Evolutionary conservation across 2,113 vertebrate genomes (phyloP).

Genomic region (Blennius ocellaris): DNA sequence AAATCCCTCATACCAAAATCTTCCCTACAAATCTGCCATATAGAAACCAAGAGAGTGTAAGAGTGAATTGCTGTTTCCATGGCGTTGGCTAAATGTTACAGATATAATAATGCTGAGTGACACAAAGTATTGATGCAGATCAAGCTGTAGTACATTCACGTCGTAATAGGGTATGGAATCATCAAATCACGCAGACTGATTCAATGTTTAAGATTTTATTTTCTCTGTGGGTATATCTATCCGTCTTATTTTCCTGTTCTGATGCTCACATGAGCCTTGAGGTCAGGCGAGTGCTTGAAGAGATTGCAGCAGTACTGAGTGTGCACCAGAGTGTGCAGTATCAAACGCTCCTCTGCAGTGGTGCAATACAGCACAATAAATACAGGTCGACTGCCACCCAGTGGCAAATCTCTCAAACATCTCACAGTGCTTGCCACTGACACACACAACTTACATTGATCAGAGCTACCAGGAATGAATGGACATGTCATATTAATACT

Average conservation of each 20-base stretch:
- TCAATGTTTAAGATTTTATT: neutral
- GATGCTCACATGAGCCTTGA: conserved; percentile 31
- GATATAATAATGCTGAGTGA: neutral
- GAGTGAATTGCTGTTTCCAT: conserved; percentile 11
- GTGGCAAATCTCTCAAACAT: conserved; percentile 40
- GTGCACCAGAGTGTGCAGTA: conserved; percentile 26
- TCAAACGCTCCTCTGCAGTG: conserved; percentile 54
- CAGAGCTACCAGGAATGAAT: neutral
- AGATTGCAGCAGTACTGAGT: conserved; percentile 47
- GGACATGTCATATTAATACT: neutral
- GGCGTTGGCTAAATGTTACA: conserved; percentile 14
- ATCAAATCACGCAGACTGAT: neutral
- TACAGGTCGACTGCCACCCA: conserved; percentile 54
- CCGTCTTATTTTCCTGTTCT: neutral
- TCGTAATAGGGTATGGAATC: neutral
- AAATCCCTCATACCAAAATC: neutral
- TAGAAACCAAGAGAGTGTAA: neutral
- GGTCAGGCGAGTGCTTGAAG: conserved; percentile 41
- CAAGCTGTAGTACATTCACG: neutral
- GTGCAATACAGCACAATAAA: conserved; percentile 48
- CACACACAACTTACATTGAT: conserved; percentile 4
- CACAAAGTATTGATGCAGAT: conserved; percentile 5
- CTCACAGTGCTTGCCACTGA: conserved; percentile 4
- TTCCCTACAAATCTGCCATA: neutral
- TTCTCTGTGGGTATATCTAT: neutral